Evolutionary conservation across 2,888 invertebrate genomes (phyloP).

Genomic region (Gandaritis pyraliata): DNA sequence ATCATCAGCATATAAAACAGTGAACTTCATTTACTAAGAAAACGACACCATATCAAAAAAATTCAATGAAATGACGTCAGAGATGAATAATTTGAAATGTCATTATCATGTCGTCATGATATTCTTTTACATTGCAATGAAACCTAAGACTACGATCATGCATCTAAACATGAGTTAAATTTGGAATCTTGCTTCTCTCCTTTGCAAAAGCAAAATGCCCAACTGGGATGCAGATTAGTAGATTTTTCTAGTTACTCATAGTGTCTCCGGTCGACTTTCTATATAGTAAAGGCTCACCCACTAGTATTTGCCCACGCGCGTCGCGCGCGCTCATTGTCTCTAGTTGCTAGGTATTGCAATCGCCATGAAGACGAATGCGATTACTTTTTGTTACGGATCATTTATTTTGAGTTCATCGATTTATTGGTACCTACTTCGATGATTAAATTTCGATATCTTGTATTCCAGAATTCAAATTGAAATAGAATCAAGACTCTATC

Average conservation of each 20-base stretch:
- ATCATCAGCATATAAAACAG: too few relatives aligned
- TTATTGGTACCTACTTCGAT: conserved; percentile 15
- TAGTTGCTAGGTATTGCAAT: conserved; percentile 22
- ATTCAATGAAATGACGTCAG: background rate
- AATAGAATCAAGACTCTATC: too few relatives aligned
- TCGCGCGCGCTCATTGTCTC: conserved; percentile 70
- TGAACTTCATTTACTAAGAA: too few relatives aligned
- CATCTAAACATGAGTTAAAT: too few relatives aligned
- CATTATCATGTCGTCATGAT: background rate
- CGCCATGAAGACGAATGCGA: conserved; percentile 44
- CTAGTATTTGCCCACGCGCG: conserved; percentile 59
- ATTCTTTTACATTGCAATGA: background rate
- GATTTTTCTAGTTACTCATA: too few relatives aligned
- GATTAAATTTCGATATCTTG: conserved; percentile 1
- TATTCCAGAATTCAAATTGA: too few relatives aligned
- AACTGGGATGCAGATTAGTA: too few relatives aligned
- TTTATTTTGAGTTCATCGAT: conserved; percentile 43
- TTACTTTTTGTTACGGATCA: conserved; percentile 49
- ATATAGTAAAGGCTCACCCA: conserved; percentile 32
- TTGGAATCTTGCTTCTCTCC: too few relatives aligned
- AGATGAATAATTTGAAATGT: background rate
- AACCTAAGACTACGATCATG: background rate
- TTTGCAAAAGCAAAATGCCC: too few relatives aligned
- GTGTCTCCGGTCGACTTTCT: conserved; percentile 10
- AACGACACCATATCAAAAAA: background rate